Base-by-base conservation (phyloP, 2,113 vertebrate species). In the Lampris megalopsis region DNA sequence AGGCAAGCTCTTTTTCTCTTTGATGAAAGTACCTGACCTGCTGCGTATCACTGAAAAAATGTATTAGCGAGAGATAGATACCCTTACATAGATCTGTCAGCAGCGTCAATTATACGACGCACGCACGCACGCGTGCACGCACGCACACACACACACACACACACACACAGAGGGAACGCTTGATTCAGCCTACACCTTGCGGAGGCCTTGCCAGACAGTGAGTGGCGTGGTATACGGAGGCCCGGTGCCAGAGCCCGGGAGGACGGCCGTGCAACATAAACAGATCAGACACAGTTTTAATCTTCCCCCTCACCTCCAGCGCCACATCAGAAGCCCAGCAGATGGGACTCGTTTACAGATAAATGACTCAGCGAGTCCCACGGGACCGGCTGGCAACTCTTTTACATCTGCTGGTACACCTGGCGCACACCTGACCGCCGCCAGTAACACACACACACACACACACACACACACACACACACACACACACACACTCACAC, bases 271-370 rank as follows among this genome's bases (percentile, higher is more conserved):
- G 59, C 77, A 63, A 45, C 61, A 53, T 43, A 84, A 91, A 88
- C 78, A 85, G 79, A 69, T 58, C 47, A 64, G 53, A 43, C 43
- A 68, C 64, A 50, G 11, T 13, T 72, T 77, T 69, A 68, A 47
- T 56, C 65, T 24, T 53, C 72, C 64, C 40, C 41, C 43, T 77
- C 71, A 64, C 66, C 82, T 79, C 77, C n/a, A 45, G 52, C 54
- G 76, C 50, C 45, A 1, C 49, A 62, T 10, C 73, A 85, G 60
- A 79, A 79, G 82, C 52, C 47, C 61, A 69, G 83, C 93, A 94
- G 91, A 92, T 92, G 92, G 89, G 89, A 86, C 91, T 94, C 89
- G 86, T 94, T 93, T 93, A 81, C 75, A 75, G 56, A 79, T 84
- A 85, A 90, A 87, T 83, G 87, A 80, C 77, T 86, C 87, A 73